phyloP scores from a whole-genome alignment of 2,888 invertebrate genomes.

The Caenorhabditis macrosperma region DNA sequence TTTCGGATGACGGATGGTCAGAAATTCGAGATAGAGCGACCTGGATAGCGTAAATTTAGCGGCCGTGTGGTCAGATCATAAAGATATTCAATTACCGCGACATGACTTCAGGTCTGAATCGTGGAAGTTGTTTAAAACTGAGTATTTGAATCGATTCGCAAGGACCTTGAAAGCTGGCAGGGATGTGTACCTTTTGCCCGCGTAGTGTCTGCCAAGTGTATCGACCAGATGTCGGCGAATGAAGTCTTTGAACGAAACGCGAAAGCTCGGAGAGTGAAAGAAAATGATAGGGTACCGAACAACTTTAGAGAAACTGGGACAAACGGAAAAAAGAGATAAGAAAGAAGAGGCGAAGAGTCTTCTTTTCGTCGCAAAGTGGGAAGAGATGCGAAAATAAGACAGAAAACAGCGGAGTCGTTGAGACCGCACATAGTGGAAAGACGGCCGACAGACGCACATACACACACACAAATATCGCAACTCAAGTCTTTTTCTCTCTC shows the following conservation, averaged over 20 bases:
- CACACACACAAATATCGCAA: constrained; percentile 35
- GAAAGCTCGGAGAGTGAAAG: not conserved
- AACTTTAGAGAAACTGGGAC: constrained; percentile 48
- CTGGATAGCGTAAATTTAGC: constrained; percentile 1
- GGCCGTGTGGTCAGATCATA: constrained; percentile 18
- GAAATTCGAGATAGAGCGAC: constrained; percentile 1
- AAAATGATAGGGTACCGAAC: constrained; percentile 44
- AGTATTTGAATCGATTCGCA: not conserved
- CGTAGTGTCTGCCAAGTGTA: constrained; percentile 15
- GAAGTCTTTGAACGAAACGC: constrained; percentile 6
- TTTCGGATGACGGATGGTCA: not conserved
- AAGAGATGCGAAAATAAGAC: constrained; percentile 18
- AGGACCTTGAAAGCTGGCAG: not conserved
- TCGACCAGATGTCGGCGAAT: constrained; percentile 15
- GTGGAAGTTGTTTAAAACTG: not conserved
- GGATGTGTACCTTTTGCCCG: not conserved
- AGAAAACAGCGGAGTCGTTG: constrained; percentile 37
- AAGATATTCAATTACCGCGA: constrained; percentile 17
- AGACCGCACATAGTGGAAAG: constrained; percentile 55
- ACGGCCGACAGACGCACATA: constrained; percentile 20
- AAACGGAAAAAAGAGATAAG: constrained; percentile 39
- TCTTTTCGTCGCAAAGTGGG: constrained; percentile 20
- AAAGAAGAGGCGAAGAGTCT: constrained; percentile 33
- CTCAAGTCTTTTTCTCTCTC: constrained; percentile 26
- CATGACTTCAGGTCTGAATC: not conserved